These are phyloP conservation scores for Pachycephus smyrnensis DNA, from an alignment of 2,888 invertebrate genomes.

Conservation along the genomic window DNA sequence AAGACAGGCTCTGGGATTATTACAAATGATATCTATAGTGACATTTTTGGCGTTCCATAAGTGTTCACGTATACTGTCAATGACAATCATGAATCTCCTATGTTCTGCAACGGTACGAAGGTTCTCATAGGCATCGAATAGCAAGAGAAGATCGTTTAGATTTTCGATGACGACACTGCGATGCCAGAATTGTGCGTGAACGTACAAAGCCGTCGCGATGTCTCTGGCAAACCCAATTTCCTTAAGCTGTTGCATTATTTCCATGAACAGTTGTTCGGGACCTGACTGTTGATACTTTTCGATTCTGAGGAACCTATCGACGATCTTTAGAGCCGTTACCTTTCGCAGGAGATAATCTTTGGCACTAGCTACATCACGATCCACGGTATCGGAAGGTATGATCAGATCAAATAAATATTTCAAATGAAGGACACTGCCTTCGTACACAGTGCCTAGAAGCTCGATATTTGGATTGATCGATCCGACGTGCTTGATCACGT, in stretches of 20 bases:
- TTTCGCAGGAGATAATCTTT: constrained; percentile 34
- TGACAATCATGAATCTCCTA: constrained; percentile 12
- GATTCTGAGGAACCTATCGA: constrained; percentile 32
- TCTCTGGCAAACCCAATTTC: constrained; percentile 38
- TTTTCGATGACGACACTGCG: constrained; percentile 35
- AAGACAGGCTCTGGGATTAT: constrained; percentile 38
- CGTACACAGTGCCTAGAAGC: constrained; percentile 39
- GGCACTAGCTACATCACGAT: constrained; percentile 38
- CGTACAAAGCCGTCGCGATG: constrained; percentile 32
- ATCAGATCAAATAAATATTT: constrained; percentile 42
- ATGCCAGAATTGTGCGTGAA: constrained; percentile 42
- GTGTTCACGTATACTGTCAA: constrained; percentile 22
- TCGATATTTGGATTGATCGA: constrained; percentile 41
- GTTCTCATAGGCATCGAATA: constrained; percentile 36
- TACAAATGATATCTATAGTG: constrained; percentile 35
- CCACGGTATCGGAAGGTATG: constrained; percentile 38
- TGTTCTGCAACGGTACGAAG: constrained; percentile 21
- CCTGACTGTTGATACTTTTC: constrained; percentile 40
- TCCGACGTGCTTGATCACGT: constrained; percentile 34
- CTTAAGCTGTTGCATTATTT: constrained; percentile 39
- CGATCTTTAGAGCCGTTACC: constrained; percentile 25
- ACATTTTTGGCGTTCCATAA: constrained; percentile 28
- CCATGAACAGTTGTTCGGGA: constrained; percentile 41
- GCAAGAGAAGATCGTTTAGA: constrained; percentile 35
- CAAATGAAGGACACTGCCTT: constrained; percentile 38